phyloP scores from a whole-genome alignment of 2,113 vertebrate genomes.

The Hyperopisus bebe region DNA sequence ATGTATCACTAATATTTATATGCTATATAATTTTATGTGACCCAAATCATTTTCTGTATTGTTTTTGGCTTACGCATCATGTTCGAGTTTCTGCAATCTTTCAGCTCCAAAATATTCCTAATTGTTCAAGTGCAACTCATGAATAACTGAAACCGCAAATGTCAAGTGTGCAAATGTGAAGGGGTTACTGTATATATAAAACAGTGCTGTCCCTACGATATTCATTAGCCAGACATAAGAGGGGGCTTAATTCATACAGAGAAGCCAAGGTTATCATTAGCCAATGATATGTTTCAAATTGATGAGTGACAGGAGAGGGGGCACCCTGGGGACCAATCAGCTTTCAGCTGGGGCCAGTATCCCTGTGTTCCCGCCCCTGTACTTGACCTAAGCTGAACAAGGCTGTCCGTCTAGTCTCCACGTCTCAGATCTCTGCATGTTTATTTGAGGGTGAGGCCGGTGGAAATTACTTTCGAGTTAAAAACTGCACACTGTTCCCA shows the following conservation, averaged over 20 bases:
- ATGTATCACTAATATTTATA: background rate
- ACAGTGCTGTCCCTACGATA: background rate
- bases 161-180: background rate
- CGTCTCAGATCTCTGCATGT: background rate
- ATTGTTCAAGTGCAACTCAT: no score
- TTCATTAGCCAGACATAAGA: background rate
- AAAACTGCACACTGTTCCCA: background rate
- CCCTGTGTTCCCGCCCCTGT: background rate
- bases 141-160: background rate
- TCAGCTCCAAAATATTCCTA: no score
- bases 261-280: background rate
- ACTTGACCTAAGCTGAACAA: background rate
- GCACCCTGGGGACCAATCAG: background rate
- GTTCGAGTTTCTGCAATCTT: no score
- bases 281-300: background rate
- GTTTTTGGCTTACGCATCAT: no score
- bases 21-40: background rate
- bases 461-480: conserved; percentile 10
- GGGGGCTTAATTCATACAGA: background rate
- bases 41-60: no score
- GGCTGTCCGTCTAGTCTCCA: background rate
- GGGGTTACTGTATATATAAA: background rate
- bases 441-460: background rate
- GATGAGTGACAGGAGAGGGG: background rate
- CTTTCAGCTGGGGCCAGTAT: background rate